Percentiles rank a stretch among this genome's conserved stretches.
These are phyloP conservation scores for Chelidonichthys spinosus DNA, from an alignment of 2,797 vertebrate species.

Conservation along the genomic window DNA sequence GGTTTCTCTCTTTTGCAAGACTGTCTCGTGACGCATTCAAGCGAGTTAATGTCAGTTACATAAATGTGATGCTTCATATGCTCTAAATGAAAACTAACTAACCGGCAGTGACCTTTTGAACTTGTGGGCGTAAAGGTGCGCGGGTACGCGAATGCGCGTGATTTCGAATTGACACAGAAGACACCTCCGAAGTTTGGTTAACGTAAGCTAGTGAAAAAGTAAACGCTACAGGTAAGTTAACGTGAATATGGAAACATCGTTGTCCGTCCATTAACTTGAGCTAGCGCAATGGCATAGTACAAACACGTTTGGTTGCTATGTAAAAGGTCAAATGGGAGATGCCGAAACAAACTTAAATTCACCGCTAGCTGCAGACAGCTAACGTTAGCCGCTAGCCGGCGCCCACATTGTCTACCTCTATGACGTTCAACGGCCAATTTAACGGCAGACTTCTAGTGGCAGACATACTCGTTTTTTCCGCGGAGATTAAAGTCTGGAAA, in stretches of 20 bases:
- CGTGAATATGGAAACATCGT: not conserved
- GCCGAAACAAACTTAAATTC: not conserved
- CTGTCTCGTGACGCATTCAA: not conserved
- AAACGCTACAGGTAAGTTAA: conserved; percentile 8
- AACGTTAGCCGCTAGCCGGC: conserved; percentile 17
- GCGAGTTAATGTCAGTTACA: no score
- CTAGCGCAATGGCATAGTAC: not conserved
- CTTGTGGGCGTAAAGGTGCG: conserved; percentile 18
- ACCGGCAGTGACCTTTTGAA: conserved; percentile 8
- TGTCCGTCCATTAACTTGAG: accelerated
- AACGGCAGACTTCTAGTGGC: not conserved
- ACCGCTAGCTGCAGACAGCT: not conserved
- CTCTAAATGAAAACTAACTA: not conserved
- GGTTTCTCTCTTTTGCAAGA: not conserved
- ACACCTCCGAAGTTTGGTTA: accelerated
- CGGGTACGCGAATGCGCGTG: not conserved
- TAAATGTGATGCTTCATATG: not conserved
- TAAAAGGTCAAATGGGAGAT: no score
- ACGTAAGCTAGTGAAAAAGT: not conserved
- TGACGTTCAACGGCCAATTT: not conserved
- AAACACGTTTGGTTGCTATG: accelerated
- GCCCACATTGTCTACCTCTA: not conserved
- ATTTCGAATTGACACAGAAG: not conserved
- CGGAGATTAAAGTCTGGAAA: not conserved
- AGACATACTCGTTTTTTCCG: accelerated